These are phyloP conservation scores for Hiodon alosoides DNA, from an alignment of 2,113 vertebrate species.

Conservation along the genomic window DNA sequence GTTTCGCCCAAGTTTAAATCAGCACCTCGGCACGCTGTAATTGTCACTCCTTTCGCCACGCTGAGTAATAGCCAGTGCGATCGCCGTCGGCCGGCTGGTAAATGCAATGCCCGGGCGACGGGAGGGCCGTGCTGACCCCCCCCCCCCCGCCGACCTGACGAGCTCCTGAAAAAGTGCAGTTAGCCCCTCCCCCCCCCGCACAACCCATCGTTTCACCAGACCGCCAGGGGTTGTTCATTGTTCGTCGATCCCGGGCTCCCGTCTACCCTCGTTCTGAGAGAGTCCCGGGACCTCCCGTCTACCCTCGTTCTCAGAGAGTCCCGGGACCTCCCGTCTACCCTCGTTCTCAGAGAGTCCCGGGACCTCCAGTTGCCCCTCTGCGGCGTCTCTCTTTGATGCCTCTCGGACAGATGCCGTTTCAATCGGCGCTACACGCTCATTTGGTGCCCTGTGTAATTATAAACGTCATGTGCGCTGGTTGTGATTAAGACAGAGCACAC, in stretches of 20 bases:
- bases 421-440: not conserved
- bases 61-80: conserved; percentile 13
- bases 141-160: not conserved
- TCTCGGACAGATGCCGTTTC: not conserved
- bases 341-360: not conserved
- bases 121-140: not conserved
- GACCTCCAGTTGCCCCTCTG: not conserved
- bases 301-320: not conserved
- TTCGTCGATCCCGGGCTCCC: not conserved
- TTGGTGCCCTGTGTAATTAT: not conserved
- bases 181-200: not conserved
- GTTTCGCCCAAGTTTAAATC: conserved; percentile 8
- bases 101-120: not conserved
- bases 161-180: not conserved
- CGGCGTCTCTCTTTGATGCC: too few species aligned
- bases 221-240: not conserved
- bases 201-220: not conserved
- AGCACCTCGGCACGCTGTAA: conserved; percentile 6
- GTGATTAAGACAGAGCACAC: too few species aligned
- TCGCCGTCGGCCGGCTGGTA: not conserved
- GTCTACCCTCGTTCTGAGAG: not conserved
- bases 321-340: too few species aligned
- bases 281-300: not conserved
- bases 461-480: not conserved
- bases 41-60: conserved; percentile 9